Base-by-base conservation (phyloP, 2,797 vertebrate species). In the Pitangus sulphuratus region DNA sequence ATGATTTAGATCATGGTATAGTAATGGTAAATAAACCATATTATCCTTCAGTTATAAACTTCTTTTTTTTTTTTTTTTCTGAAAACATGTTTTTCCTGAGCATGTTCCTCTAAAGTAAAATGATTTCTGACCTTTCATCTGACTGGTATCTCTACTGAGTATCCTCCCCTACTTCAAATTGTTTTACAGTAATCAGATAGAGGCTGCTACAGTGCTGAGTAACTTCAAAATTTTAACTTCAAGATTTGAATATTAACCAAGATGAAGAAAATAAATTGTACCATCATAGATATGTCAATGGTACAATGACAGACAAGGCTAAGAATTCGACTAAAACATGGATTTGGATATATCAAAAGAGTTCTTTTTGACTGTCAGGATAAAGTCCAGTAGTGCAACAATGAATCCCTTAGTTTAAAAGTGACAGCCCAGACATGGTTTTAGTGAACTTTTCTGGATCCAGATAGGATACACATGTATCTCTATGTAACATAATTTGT, bases 91-190 rank as follows among this genome's bases (percentile, higher is more conserved):
- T 68, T 91, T 87, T 87, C 79, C 62, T 71, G 48, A 87, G 18
- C 7, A 1, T 40, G 35, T 45, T 92, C 53, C 44, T 84, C 74
- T 89, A 64, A 31, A 92, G 24, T 42, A 70, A 78, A 72, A 84
- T 50, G 48, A 35, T 79, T 92, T 86, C 77, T 97, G 86, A 95
- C 66, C 68, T 86, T 93, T 48, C 61, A 83, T 68, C 45, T 8
- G 6, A 81, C 60, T 84, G 85, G 84, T 85, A 85, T 92, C 80
- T 91, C 51, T 69, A 56, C 11, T 21, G 57, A 28, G 10, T 35
- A 37, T 17, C 33, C 18, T 51, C 33, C 22, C 26, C 70, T 89
- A 35, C 51, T 91, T 85, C 44, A 66, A 28, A 56, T 42, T 37
- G 25, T 6, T 74, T 89, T 82, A 77, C 6, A 42, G 31, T 17